These are phyloP conservation scores for Sorex fumeus DNA, from an alignment of 2,113 vertebrate species.

Conservation along the genomic window DNA sequence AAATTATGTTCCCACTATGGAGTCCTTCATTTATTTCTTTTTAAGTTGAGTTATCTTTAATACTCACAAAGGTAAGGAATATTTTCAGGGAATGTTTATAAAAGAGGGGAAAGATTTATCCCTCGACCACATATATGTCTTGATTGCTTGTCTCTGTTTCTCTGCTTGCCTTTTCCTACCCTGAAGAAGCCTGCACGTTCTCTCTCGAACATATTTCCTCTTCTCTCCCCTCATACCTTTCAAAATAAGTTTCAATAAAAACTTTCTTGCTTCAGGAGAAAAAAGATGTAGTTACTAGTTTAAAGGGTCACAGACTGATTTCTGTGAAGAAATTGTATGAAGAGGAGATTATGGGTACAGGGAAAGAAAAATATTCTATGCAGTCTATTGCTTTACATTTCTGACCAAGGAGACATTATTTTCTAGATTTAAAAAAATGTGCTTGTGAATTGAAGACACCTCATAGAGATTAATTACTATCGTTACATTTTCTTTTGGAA, in stretches of 20 bases:
- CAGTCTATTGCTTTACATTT: background rate
- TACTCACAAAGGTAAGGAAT: background rate
- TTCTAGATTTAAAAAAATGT: conserved; percentile 28
- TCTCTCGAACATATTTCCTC: too few relatives aligned
- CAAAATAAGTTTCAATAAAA: too few relatives aligned
- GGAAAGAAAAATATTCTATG: background rate
- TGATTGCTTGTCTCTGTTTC: too few relatives aligned
- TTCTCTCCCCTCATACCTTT: too few relatives aligned
- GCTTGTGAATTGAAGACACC: conserved; percentile 17
- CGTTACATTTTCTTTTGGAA: conserved; percentile 43
- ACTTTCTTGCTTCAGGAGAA: too few relatives aligned
- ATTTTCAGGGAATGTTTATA: background rate
- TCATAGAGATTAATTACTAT: conserved; percentile 31
- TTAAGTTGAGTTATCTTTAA: background rate
- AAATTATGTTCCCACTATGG: background rate
- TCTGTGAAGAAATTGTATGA: background rate
- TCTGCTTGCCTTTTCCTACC: too few relatives aligned
- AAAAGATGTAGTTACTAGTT: background rate
- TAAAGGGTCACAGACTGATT: background rate
- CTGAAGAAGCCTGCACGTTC: too few relatives aligned
- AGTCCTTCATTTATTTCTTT: background rate
- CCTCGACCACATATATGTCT: background rate
- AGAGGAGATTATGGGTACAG: background rate
- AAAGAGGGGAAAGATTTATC: background rate
- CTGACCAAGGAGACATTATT: background rate